Evolutionary conservation across 2,113 vertebrate genomes (phyloP).

Genomic region (Lucifuga dentata): DNA sequence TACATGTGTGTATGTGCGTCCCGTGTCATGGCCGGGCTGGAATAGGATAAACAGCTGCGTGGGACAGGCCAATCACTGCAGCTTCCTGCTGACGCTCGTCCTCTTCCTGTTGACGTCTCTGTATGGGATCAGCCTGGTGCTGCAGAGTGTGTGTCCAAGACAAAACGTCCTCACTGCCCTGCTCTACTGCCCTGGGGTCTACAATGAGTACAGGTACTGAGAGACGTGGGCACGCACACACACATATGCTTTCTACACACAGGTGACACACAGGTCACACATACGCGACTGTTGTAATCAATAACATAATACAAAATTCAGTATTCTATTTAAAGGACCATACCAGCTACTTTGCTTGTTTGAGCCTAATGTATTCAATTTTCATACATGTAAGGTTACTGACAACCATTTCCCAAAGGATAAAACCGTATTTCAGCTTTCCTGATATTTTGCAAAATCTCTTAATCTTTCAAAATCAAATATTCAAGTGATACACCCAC

Average conservation of each 20-base stretch:
- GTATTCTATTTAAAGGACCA: too few relatives aligned
- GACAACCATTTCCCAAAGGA: too few relatives aligned
- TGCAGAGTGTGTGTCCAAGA: constrained; percentile 88
- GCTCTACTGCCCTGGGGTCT: constrained; percentile 95
- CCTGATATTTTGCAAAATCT: too few relatives aligned
- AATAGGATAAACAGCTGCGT: constrained; percentile 98
- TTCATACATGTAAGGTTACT: too few relatives aligned
- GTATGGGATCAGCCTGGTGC: constrained; percentile 91
- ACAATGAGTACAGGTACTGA: constrained; percentile 90
- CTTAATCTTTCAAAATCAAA: too few relatives aligned
- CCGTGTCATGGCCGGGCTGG: constrained; percentile 27
- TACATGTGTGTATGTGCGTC: constrained; percentile 35
- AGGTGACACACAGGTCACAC: too few relatives aligned
- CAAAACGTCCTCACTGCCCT: constrained; percentile 86
- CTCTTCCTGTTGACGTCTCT: constrained; percentile 92
- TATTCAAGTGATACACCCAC: too few relatives aligned
- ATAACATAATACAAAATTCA: too few relatives aligned
- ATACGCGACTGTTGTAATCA: too few relatives aligned
- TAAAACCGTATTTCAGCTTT: too few relatives aligned
- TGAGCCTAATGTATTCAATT: too few relatives aligned
- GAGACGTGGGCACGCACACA: background rate
- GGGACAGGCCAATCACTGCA: constrained; percentile 93
- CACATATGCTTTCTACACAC: background rate
- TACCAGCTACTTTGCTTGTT: too few relatives aligned
- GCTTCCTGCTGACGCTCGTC: constrained; percentile 91